Evolutionary conservation across 1,140 invertebrate genomes (phyloP), one percentile per base, ranked within the genome.

Genomic region (Portunus trituberculatus): DNA sequence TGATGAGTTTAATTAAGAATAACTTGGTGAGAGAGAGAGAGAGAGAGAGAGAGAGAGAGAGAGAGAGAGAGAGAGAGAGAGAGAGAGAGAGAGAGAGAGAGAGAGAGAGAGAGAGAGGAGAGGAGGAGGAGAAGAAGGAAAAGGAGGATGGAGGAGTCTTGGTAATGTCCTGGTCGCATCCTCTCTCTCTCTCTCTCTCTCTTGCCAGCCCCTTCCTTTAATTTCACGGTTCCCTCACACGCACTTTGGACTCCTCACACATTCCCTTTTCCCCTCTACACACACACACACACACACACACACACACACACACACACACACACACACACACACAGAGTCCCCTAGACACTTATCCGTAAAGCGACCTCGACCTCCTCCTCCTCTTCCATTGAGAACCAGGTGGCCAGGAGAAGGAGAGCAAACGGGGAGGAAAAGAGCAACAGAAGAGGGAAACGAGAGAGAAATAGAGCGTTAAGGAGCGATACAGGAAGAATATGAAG

Each of bases 221-320:
- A 76, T 76, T 76, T 76, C 67, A 76, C 67, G 67, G 67, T 25
- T 20, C 67, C 67, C 20, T 76, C 67, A 76, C 20, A 76, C 6
- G 67, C 67, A n/a, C 67, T 25, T 20, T 76, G 67, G 67, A 0
- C 67, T n/a, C 20, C 67, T 25, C 25, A 76, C 67, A 76, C 12
- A 76, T n/a, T 59, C 67, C 67, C 67, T n/a, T 76, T 76, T n/a
- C 67, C 67, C 6, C 20, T 20, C 39, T 4, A 48, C n/a, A 90
- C 45, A 48, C 45, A 90, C 45, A 32, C 32, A 46, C n/a, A 90
- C n/a, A 88, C 32, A 88, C 32, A 88, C 32, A 88, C 32, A 88
- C 32, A 14, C 46, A 88, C 46, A 45, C 86, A 32, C 32, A 46
- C 32, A 88, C 32, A 31, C 31, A 39, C 39, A 39, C 39, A 39